A percentile compares a stretch with the other conserved stretches of the same genome.
Conservation (phyloP, 2,797 vertebrate genomes). For the Cuniculus paca region DNA sequence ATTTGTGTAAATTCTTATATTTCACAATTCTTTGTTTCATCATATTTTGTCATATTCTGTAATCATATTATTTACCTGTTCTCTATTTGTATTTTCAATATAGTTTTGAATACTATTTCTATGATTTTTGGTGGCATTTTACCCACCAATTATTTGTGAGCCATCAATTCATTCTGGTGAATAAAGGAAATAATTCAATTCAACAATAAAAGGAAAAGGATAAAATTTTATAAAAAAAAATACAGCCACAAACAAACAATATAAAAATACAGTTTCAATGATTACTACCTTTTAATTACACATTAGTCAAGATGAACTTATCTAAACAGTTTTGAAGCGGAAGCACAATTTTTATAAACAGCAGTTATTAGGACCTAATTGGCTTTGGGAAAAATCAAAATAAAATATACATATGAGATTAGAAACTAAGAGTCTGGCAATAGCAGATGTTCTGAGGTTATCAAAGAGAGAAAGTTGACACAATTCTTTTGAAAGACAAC, state of each 20-base stretch:
- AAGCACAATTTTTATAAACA: constrained; percentile 8
- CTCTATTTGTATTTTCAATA: neutral
- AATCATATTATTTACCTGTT: neutral
- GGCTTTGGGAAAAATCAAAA: neutral
- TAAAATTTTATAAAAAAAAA: neutral
- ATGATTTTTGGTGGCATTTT: neutral
- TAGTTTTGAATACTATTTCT: neutral
- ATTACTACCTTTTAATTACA: neutral
- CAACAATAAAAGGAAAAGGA: neutral
- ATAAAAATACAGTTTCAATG: neutral
- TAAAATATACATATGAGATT: neutral
- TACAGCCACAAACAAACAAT: neutral
- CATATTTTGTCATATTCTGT: neutral
- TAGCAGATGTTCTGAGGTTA: neutral
- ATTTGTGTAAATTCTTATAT: neutral
- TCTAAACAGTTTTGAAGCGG: neutral
- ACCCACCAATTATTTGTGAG: neutral
- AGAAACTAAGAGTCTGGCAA: constrained; percentile 12
- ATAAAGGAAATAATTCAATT: neutral
- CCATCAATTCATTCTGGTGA: constrained; percentile 26
- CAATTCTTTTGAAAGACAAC: neutral
- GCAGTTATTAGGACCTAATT: neutral
- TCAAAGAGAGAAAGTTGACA: neutral
- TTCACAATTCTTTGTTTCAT: neutral
- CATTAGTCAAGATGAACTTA: neutral